Conservation (phyloP, 2,797 vertebrate genomes). For the Chromobotia macracanthus region DNA sequence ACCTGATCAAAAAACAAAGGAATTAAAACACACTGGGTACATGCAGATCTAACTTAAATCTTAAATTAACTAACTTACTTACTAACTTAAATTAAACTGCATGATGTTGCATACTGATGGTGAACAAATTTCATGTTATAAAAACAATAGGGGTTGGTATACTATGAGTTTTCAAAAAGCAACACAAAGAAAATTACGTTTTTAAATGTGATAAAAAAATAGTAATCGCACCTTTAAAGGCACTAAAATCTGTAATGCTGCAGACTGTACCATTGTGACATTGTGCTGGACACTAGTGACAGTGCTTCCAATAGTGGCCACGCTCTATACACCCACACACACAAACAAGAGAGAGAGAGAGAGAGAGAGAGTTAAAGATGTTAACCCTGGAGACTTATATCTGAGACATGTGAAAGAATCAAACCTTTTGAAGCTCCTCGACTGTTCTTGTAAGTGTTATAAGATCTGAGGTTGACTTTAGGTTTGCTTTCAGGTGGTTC, state of each 20-base stretch:
- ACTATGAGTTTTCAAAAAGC: too few species aligned
- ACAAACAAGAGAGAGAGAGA: not conserved
- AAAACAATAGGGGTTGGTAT: not conserved
- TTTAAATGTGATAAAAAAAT: too few species aligned
- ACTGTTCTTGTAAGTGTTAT: conserved; percentile 90
- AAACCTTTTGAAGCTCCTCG: conserved; percentile 95
- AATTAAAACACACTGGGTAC: not conserved
- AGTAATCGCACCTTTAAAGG: too few species aligned
- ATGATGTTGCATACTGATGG: too few species aligned
- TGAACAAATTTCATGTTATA: too few species aligned
- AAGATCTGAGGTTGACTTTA: conserved; percentile 92
- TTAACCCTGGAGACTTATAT: not conserved
- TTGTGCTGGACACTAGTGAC: conserved; percentile 94
- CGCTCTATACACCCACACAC: too few species aligned
- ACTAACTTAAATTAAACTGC: too few species aligned
- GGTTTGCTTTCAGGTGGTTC: conserved; percentile 89
- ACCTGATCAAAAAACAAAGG: not conserved
- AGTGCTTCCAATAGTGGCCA: conserved; percentile 93
- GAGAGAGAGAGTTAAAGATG: not conserved
- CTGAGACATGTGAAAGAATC: not conserved
- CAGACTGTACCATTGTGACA: conserved; percentile 86
- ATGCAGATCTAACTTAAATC: too few species aligned
- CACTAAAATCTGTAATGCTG: conserved; percentile 33
- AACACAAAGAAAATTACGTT: too few species aligned
- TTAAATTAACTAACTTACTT: too few species aligned